phyloP scores from a whole-genome alignment of 2,113 vertebrate genomes.

The Neotragus pygmaeus region DNA sequence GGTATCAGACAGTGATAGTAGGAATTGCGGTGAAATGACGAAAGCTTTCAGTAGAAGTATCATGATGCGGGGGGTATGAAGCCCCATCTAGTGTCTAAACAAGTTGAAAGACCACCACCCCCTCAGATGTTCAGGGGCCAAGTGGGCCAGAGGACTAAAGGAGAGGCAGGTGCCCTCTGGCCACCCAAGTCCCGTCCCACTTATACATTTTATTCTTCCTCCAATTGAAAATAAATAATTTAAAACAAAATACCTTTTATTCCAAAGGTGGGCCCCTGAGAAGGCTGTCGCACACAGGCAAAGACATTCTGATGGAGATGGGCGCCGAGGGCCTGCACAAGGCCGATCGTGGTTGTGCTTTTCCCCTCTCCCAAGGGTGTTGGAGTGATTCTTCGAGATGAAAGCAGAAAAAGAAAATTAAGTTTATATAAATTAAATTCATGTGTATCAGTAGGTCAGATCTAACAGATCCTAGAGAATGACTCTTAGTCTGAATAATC shows the following conservation, averaged over 20 bases:
- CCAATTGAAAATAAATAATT: neutral
- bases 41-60: neutral
- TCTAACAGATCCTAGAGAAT: neutral
- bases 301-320: constrained; percentile 94
- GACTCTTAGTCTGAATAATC: neutral
- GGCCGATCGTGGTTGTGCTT: constrained; percentile 95
- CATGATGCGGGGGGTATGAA: fast-evolving
- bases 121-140: neutral
- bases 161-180: neutral
- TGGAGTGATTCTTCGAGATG: constrained; percentile 90
- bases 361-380: constrained; percentile 98
- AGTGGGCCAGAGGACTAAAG: neutral
- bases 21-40: neutral
- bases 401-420: constrained; percentile 38
- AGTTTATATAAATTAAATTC: neutral
- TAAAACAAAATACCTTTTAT: constrained; percentile 90
- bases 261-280: constrained; percentile 98
- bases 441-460: neutral
- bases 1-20: neutral
- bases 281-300: constrained; percentile 97
- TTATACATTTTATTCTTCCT: neutral
- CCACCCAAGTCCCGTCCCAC: neutral
- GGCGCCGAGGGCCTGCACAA: constrained; percentile 94
- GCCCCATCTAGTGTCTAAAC: neutral
- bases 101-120: neutral